phyloP scores from a whole-genome alignment of 1,140 invertebrate species.

The Andricus grossulariae region DNA sequence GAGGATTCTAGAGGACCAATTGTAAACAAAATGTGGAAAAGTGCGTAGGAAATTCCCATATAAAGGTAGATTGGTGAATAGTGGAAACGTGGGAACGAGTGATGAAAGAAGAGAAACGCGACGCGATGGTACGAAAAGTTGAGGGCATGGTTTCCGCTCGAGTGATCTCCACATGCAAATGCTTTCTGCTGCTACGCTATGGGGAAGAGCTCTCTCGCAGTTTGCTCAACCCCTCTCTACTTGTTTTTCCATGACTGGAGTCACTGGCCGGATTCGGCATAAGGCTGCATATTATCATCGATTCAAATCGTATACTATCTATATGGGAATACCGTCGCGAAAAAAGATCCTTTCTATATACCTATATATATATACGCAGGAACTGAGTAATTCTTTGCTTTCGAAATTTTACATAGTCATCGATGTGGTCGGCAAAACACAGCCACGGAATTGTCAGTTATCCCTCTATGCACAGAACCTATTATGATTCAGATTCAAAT shows the following conservation, averaged over 20 bases:
- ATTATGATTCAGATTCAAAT: constrained; percentile 1
- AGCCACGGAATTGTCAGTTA: neutral
- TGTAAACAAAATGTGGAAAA: no score
- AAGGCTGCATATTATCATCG: constrained; percentile 48
- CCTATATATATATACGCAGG: neutral
- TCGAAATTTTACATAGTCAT: constrained; percentile 25
- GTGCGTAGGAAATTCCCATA: no score
- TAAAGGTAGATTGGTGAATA: neutral
- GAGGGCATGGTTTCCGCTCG: constrained; percentile 60
- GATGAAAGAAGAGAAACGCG: constrained; percentile 58
- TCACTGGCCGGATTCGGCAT: constrained; percentile 43
- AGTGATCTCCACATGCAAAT: constrained; percentile 74
- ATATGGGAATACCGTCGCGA: neutral
- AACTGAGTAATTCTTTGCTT: constrained; percentile 13
- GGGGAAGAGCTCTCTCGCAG: constrained; percentile 49
- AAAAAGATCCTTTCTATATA: no score
- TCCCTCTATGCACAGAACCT: neutral
- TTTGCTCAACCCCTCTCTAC: constrained; percentile 41
- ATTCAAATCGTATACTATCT: constrained; percentile 3
- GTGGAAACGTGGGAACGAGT: constrained; percentile 41
- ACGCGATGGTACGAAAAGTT: constrained; percentile 52
- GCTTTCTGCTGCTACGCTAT: constrained; percentile 56
- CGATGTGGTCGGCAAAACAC: neutral
- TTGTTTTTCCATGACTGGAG: constrained; percentile 56
- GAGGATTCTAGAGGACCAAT: no score